Base-by-base conservation (phyloP, 2,113 vertebrate species). In the Pseudorasbora parva region DNA sequence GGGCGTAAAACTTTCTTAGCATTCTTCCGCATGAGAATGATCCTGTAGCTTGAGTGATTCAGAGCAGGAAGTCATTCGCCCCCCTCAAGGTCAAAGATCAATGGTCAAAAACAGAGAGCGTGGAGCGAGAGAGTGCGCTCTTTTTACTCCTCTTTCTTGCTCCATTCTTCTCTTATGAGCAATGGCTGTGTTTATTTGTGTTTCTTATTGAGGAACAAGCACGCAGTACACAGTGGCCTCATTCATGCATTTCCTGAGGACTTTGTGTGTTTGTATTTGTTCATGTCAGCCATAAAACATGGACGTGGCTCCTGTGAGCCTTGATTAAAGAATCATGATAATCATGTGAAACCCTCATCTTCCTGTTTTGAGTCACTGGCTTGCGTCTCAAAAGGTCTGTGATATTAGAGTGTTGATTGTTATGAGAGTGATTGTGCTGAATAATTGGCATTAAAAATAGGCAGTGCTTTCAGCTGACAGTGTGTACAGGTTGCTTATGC, bases 151-250 rank as follows among this genome's bases (percentile, higher is more conserved):
- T 15, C 12, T 15, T 75, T 54, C 10, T 30, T 66, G 19, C n/a
- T 19, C n/a, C 49, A 33, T 81, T 62, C 57, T 64, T 88, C 51
- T 76, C 66, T 60, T 47, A 73, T 60, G 80, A 85, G 66, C 74
- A 76, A 80, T 76, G 79, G 27, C 43, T 72, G 47, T 84, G 79
- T 86, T 86, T 88, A 73, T 88, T 88, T 86, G 54, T 86, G 60
- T 84, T 88, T 84, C 69, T 82, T 84, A 45, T 33, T 1, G 43
- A 59, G 68, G 30, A 82, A 82, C 75, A 88, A 60, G 78, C 43
- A 83, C 33, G 11, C 49, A 57, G 41, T 59, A 56, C 73, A 84
- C 30, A 84, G 66, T 68, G 68, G 69, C 49, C 75, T 64, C 43
- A 64, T 85, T 86, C 85, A 80, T 82, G 33, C 33, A 57, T 21